Evolutionary conservation across 2,797 vertebrate genomes (phyloP).

Genomic region (Sebastes steindachneri): DNA sequence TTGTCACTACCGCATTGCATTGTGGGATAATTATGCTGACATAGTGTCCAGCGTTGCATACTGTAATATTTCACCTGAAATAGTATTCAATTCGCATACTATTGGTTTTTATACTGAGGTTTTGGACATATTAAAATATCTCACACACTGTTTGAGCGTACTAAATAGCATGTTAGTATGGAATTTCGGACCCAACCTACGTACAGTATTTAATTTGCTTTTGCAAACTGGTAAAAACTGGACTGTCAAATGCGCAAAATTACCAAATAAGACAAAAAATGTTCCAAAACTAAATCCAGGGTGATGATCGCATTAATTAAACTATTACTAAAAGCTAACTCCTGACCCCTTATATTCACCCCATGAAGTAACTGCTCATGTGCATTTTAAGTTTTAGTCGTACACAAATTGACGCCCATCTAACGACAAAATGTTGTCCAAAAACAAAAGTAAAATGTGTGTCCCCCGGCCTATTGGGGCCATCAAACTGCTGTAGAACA

Average conservation of each 20-base stretch:
- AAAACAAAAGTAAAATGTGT: background rate
- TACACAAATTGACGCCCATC: background rate
- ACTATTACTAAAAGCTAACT: too few species aligned
- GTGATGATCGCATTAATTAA: background rate
- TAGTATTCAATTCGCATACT: too few species aligned
- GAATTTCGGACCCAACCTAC: too few species aligned
- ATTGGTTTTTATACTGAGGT: background rate
- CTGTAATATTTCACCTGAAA: too few species aligned
- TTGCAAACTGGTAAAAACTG: background rate
- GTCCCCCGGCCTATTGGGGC: background rate
- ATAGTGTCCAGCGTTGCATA: too few species aligned
- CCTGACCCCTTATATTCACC: background rate
- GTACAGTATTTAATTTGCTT: background rate
- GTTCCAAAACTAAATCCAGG: background rate
- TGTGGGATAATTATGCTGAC: too few species aligned
- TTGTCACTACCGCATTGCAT: too few species aligned
- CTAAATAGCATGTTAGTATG: too few species aligned
- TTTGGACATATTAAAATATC: too few species aligned
- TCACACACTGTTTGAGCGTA: too few species aligned
- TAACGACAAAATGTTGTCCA: background rate
- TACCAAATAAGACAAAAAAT: background rate
- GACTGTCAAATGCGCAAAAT: background rate
- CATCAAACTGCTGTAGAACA: background rate
- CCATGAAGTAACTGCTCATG: background rate
- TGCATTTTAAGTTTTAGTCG: background rate